These are phyloP conservation scores for Trichonephila inaurata DNA, from an alignment of 1,140 invertebrate species.

Conservation along the genomic window DNA sequence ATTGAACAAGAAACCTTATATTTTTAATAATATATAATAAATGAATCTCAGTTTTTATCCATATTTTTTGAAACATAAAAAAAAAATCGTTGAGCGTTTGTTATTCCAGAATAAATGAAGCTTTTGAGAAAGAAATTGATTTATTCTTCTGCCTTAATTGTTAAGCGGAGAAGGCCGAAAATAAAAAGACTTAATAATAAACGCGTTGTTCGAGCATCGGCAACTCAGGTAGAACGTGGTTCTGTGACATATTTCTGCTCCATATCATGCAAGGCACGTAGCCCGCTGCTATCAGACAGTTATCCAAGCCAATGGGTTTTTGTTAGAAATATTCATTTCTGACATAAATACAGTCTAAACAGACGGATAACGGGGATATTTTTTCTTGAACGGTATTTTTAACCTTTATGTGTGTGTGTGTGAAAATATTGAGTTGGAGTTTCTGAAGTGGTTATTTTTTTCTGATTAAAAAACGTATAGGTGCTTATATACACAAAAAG, in stretches of 20 bases:
- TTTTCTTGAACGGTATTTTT: not conserved
- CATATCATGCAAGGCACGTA: slow-evolving; percentile 27
- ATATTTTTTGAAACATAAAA: not conserved
- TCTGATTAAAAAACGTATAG: too few species aligned
- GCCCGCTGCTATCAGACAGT: slow-evolving; percentile 5
- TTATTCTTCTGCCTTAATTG: slow-evolving; percentile 41
- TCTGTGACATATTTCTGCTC: slow-evolving; percentile 41
- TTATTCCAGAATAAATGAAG: not conserved
- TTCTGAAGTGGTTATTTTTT: too few species aligned
- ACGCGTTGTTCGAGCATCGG: slow-evolving; percentile 37
- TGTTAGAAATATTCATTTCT: slow-evolving; percentile 39
- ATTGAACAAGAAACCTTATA: too few species aligned
- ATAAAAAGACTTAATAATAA: slow-evolving; percentile 59
- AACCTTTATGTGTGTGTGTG: not conserved
- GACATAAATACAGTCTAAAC: slow-evolving; percentile 41
- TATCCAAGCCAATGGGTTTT: slow-evolving; percentile 53
- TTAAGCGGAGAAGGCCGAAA: slow-evolving; percentile 23
- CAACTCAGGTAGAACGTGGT: slow-evolving; percentile 20
- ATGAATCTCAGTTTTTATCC: too few species aligned
- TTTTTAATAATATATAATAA: too few species aligned
- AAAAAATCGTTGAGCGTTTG: not conserved
- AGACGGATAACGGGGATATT: slow-evolving; percentile 2
- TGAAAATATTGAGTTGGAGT: not conserved
- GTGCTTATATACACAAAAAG: too few species aligned
- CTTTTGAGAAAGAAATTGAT: slow-evolving; percentile 19